These are phyloP conservation scores for Zophobas atratus DNA, from an alignment of 1,140 invertebrate genomes.

Conservation along the genomic window DNA sequence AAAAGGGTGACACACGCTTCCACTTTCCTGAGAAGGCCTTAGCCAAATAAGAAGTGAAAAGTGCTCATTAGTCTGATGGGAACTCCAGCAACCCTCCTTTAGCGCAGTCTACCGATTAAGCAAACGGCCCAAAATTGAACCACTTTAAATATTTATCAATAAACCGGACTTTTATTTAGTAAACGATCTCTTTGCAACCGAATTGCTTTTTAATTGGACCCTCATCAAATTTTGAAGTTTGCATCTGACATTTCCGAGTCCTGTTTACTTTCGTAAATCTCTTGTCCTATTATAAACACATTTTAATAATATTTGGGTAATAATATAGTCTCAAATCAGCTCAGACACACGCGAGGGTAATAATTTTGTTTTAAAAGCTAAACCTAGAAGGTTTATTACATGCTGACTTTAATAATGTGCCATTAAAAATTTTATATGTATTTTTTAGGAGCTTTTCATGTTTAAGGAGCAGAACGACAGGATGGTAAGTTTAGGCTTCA, in stretches of 20 bases:
- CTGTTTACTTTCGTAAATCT: conserved; percentile 5
- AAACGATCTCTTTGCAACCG: conserved; percentile 1
- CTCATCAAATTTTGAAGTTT: background rate
- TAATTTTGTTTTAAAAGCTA: conserved; percentile 37
- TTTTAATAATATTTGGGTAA: conserved; percentile 30
- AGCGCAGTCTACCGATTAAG: conserved; percentile 1
- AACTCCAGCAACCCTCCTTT: conserved; percentile 4
- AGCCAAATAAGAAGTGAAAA: conserved; percentile 44
- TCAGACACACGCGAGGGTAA: conserved; percentile 7
- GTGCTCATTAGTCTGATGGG: conserved; percentile 40
- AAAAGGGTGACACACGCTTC: conserved; percentile 42
- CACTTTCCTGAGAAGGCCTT: conserved; percentile 27
- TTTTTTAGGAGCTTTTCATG: conserved; percentile 26
- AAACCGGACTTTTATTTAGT: background rate
- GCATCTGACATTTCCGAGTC: background rate
- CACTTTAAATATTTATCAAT: conserved; percentile 31
- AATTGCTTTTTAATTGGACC: conserved; percentile 17
- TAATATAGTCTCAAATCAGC: conserved; percentile 12
- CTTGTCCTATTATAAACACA: conserved; percentile 14
- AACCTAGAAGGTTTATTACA: conserved; percentile 31
- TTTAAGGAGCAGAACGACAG: conserved; percentile 28
- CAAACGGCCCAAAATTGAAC: conserved; percentile 7
- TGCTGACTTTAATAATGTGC: conserved; percentile 32
- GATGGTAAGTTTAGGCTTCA: conserved; percentile 29
- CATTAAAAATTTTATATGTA: conserved; percentile 43